These are phyloP conservation scores for Sialis fuliginosa DNA, from an alignment of 2,888 invertebrate species.

Conservation along the genomic window DNA sequence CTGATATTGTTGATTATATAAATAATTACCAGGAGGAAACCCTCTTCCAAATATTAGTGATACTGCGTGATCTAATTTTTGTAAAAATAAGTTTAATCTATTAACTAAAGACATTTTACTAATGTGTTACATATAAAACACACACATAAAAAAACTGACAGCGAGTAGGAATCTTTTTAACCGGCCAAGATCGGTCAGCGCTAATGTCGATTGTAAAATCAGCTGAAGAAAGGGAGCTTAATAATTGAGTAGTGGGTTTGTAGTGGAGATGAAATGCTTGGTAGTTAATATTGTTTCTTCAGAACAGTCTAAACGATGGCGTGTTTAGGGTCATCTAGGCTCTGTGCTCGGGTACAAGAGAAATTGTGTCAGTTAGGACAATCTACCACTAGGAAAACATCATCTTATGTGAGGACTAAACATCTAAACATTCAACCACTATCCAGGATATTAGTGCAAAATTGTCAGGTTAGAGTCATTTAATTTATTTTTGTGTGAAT, in stretches of 20 bases:
- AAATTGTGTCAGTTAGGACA: conserved; percentile 67
- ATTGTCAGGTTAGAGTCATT: conserved; percentile 25
- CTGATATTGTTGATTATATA: too few species aligned
- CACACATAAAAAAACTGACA: too few species aligned
- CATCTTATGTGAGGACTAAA: conserved; percentile 47
- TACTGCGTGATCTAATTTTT: too few species aligned
- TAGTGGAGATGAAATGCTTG: not conserved
- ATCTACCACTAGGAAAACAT: conserved; percentile 48
- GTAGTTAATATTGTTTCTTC: conserved; percentile 22
- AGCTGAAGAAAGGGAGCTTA: not conserved
- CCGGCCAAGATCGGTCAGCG: too few species aligned
- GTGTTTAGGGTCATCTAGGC: conserved; percentile 66
- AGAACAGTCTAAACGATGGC: conserved; percentile 66
- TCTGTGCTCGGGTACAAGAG: conserved; percentile 64
- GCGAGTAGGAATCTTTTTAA: too few species aligned
- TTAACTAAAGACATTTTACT: too few species aligned
- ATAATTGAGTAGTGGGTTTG: not conserved
- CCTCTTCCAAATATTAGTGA: too few species aligned
- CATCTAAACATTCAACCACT: conserved; percentile 39
- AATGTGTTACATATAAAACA: too few species aligned
- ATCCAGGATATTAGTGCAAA: conserved; percentile 22
- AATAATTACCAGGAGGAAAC: too few species aligned
- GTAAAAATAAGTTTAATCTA: too few species aligned
- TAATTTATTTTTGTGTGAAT: not conserved
- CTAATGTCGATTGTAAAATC: too few species aligned